Percentiles rank a stretch among this genome's conserved stretches.
Evolutionary conservation across 2,888 invertebrate genomes (phyloP).

Genomic region (Phalera bucephala): DNA sequence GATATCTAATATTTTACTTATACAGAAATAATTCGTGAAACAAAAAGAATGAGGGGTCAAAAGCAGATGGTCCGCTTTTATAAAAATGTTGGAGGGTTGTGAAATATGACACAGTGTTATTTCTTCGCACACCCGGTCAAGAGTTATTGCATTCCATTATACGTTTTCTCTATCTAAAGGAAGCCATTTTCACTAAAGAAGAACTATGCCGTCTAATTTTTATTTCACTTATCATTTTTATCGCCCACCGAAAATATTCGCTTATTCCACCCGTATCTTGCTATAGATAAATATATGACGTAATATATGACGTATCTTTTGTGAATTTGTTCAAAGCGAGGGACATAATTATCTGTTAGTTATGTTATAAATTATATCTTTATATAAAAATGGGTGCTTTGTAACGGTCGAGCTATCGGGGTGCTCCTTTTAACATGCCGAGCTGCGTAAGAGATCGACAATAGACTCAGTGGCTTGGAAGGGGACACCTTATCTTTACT

Average conservation of each 20-base stretch:
- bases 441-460: conserved; percentile 76
- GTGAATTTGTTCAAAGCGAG: conserved; percentile 4
- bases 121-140: conserved; percentile 83
- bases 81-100: conserved; percentile 83
- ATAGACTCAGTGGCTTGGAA: conserved; percentile 76
- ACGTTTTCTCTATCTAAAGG: conserved; percentile 82
- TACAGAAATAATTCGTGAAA: conserved; percentile 78
- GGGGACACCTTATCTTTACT: conserved; percentile 76
- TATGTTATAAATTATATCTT: conserved; percentile 30
- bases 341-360: conserved; percentile 28
- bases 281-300: conserved; percentile 13
- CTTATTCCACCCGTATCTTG: conserved; percentile 10
- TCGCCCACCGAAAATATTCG: conserved; percentile 29
- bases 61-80: conserved; percentile 83
- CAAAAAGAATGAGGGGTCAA: conserved; percentile 83
- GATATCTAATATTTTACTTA: conserved; percentile 69
- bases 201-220: conserved; percentile 79
- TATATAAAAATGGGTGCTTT: conserved; percentile 44
- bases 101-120: conserved; percentile 83
- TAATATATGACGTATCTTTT: conserved; percentile 12
- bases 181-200: conserved; percentile 80
- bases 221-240: conserved; percentile 68
- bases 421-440: conserved; percentile 62
- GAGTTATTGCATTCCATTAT: conserved; percentile 84
- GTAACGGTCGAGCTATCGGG: conserved; percentile 43